These are phyloP conservation scores for Trachythela sp. DNA, from an alignment of 64 coral and sea anemone species.

Conservation along the genomic window DNA sequence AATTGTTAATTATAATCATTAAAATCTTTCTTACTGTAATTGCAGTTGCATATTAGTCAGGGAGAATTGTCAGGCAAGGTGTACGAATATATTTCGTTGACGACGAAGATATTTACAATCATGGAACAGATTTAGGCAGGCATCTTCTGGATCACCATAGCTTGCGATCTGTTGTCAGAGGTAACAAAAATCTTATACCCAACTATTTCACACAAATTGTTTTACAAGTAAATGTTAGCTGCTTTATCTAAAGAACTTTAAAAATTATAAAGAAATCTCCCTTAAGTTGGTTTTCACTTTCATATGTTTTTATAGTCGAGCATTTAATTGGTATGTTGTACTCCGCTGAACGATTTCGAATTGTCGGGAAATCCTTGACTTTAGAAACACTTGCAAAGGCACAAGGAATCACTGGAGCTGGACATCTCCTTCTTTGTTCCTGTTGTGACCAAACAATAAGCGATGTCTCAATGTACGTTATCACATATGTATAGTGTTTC, in stretches of 20 bases:
- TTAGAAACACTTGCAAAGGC: not conserved
- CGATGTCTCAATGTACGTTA: not conserved
- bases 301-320: too few relatives aligned
- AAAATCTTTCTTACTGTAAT: not conserved
- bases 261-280: too few relatives aligned
- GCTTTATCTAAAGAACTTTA: too few relatives aligned
- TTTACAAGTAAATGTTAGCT: too few relatives aligned
- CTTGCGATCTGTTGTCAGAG: not conserved
- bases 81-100: not conserved
- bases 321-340: not conserved
- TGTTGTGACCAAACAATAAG: conserved; percentile 28
- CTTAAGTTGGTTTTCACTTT: too few relatives aligned
- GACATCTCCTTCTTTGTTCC: conserved; percentile 8
- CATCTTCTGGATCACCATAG: not conserved
- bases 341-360: conserved; percentile 20
- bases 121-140: not conserved
- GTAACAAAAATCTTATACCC: too few relatives aligned
- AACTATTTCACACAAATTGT: too few relatives aligned
- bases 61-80: not conserved
- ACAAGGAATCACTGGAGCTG: not conserved
- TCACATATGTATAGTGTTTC: not conserved
- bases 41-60: not conserved
- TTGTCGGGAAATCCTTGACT: conserved; percentile 30
- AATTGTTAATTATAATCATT: too few relatives aligned
- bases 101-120: not conserved